phyloP scores from a whole-genome alignment of 1,140 invertebrate genomes.

The Philopotamus ludificatus region DNA sequence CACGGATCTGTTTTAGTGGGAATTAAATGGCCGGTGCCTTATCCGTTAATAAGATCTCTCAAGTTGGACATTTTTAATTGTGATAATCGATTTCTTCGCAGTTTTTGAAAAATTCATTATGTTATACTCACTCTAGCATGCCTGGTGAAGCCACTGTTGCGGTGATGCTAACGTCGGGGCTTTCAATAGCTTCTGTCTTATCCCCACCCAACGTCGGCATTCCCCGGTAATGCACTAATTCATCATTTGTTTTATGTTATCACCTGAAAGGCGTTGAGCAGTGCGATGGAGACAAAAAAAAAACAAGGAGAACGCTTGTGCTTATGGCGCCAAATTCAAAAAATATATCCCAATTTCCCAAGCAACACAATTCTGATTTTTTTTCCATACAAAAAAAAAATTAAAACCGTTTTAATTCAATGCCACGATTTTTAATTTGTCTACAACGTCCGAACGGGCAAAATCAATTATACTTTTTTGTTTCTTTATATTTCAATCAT shows the following conservation, averaged over 20 bases:
- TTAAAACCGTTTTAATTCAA: not conserved
- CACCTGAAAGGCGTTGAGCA: slow-evolving; percentile 55
- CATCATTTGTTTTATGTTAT: slow-evolving; percentile 58
- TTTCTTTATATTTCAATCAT: no score
- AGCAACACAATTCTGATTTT: not conserved
- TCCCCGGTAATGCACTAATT: slow-evolving; percentile 56
- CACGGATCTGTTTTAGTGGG: no score
- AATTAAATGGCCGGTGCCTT: no score
- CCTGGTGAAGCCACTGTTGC: slow-evolving; percentile 42
- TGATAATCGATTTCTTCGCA: no score
- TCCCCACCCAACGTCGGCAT: slow-evolving; percentile 45
- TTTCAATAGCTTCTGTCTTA: slow-evolving; percentile 36
- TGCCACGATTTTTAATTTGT: not conserved
- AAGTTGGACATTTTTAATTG: no score
- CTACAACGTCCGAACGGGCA: not conserved
- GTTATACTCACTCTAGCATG: not conserved
- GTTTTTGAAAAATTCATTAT: no score
- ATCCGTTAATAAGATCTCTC: no score
- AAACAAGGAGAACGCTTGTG: slow-evolving; percentile 12
- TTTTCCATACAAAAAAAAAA: no score
- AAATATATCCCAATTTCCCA: no score
- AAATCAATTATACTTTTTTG: not conserved
- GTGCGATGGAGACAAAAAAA: slow-evolving; percentile 40
- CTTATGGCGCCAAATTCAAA: slow-evolving; percentile 12
- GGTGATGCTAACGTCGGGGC: slow-evolving; percentile 44